Conservation (phyloP, 2,113 vertebrate genomes). For the Tachysurus vachellii region DNA sequence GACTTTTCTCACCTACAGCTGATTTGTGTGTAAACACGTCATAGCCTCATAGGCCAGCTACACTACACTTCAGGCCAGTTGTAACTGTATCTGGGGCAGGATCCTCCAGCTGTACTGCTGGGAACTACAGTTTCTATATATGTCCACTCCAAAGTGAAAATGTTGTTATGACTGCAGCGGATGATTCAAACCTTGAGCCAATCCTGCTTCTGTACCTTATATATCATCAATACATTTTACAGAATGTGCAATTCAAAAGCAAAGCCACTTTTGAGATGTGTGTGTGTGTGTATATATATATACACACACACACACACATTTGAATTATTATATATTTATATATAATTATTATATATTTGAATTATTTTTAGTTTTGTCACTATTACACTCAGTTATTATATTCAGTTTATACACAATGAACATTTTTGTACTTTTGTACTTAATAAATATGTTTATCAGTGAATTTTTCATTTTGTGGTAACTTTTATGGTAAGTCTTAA, state of each 20-base stretch:
- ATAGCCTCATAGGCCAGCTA: slow-evolving; percentile 59
- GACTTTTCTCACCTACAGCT: not conserved
- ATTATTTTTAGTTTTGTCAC: no score
- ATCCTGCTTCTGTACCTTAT: not conserved
- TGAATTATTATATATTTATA: no score
- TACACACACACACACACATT: no score
- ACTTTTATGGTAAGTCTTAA: not conserved
- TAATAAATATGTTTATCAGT: not conserved
- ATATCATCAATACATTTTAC: not conserved
- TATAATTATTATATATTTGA: no score
- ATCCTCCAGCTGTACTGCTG: slow-evolving; percentile 57
- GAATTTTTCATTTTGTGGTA: not conserved
- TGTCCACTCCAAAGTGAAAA: slow-evolving; percentile 18
- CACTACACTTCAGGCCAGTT: slow-evolving; percentile 53
- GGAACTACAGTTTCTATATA: slow-evolving; percentile 45
- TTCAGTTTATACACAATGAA: not conserved
- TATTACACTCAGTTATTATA: not conserved
- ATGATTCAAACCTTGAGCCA: not conserved
- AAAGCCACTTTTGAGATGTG: no score
- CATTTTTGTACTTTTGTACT: not conserved
- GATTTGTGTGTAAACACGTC: slow-evolving; percentile 48
- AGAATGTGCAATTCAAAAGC: not conserved
- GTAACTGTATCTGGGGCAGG: slow-evolving; percentile 69
- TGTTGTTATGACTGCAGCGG: slow-evolving; percentile 1
- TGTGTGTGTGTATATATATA: no score